Percentiles rank a stretch among this genome's conserved stretches.
phyloP scores from a whole-genome alignment of 2,888 invertebrate genomes.

The Synergus japonicus region DNA sequence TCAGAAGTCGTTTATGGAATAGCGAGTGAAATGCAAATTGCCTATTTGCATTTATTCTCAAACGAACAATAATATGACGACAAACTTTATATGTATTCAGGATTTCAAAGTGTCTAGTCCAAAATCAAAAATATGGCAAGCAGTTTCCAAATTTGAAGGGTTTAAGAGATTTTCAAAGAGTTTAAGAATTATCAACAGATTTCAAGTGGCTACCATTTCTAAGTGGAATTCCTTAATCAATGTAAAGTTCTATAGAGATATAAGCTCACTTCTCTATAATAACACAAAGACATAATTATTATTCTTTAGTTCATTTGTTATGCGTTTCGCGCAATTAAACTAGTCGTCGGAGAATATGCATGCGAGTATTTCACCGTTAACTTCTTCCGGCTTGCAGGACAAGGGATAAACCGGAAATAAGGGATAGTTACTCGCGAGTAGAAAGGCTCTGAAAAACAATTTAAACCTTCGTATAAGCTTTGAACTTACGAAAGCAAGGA shows the following conservation, averaged over 20 bases:
- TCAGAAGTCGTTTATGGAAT: background rate
- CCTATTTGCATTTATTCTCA: background rate
- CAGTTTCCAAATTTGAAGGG: no score
- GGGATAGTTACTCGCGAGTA: background rate
- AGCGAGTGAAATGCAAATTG: conserved; percentile 5
- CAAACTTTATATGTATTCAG: no score
- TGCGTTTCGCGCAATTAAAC: conserved; percentile 18
- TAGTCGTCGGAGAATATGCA: background rate
- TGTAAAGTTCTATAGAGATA: no score
- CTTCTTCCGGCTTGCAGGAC: conserved; percentile 1
- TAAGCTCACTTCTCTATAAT: background rate
- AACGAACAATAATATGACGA: background rate
- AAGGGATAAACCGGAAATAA: conserved; percentile 40
- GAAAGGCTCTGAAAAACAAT: conserved; percentile 52
- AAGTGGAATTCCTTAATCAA: no score
- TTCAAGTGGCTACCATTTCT: no score
- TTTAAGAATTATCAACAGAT: no score
- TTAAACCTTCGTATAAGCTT: conserved; percentile 59
- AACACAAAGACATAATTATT: background rate
- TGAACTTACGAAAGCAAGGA: conserved; percentile 58
- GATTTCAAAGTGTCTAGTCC: no score
- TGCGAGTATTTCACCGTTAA: no score
- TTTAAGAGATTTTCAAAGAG: no score
- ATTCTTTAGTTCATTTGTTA: background rate
- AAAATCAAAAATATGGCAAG: no score